Evolutionary conservation across 1,140 invertebrate genomes (phyloP).

Genomic region (Dendrolimus kikuchii): DNA sequence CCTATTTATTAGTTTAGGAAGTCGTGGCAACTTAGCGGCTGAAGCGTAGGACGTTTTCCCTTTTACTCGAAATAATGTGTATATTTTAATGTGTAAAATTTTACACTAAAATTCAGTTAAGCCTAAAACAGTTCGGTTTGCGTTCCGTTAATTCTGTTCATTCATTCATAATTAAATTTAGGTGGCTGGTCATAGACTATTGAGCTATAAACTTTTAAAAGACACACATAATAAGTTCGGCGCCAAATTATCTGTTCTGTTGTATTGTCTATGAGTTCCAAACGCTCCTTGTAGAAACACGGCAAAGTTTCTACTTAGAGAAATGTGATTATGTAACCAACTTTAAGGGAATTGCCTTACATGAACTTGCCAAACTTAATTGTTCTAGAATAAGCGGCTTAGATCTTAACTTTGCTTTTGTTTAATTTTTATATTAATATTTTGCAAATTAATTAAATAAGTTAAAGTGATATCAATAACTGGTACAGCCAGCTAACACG

Average conservation of each 20-base stretch:
- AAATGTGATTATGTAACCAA: slow-evolving; percentile 52
- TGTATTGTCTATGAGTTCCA: slow-evolving; percentile 4
- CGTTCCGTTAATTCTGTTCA: too few species aligned
- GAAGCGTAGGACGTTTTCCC: too few species aligned
- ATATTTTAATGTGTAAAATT: too few species aligned
- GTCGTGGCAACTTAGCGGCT: too few species aligned
- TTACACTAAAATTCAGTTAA: too few species aligned
- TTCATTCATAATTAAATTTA: too few species aligned
- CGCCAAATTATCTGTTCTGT: slow-evolving; percentile 6
- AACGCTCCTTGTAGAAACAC: slow-evolving; percentile 10
- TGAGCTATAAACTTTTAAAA: too few species aligned
- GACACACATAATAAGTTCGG: too few species aligned
- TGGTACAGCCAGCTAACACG: background rate
- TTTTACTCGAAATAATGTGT: too few species aligned
- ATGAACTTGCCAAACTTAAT: slow-evolving; percentile 44
- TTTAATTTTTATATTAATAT: slow-evolving; percentile 19
- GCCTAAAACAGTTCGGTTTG: too few species aligned
- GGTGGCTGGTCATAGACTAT: too few species aligned
- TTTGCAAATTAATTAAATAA: background rate
- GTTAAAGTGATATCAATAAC: background rate
- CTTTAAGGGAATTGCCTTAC: slow-evolving; percentile 53
- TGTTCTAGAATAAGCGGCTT: slow-evolving; percentile 51
- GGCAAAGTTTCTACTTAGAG: slow-evolving; percentile 30
- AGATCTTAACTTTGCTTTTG: slow-evolving; percentile 40
- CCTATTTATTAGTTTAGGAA: too few species aligned